These are phyloP conservation scores for Notoglanidium macrostoma DNA, from an alignment of 2,797 vertebrate species.

Conservation along the genomic window DNA sequence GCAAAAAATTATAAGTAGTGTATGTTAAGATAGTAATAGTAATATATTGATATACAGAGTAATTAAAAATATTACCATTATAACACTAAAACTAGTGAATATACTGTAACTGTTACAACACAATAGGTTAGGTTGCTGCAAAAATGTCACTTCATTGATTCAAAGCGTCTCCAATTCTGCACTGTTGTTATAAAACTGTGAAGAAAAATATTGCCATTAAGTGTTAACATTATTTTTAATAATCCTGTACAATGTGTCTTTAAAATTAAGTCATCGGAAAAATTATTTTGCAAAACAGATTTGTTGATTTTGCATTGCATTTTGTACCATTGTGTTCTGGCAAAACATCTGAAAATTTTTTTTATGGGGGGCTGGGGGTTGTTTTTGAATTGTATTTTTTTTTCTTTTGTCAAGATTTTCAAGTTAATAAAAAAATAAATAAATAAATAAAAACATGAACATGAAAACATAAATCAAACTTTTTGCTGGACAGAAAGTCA, in stretches of 20 bases:
- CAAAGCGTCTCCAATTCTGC: background rate
- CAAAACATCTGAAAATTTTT: background rate
- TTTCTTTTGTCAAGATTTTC: background rate
- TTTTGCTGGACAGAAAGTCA: background rate
- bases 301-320: background rate
- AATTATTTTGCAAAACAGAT: background rate
- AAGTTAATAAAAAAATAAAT: background rate
- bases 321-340: background rate
- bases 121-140: background rate
- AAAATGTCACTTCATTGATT: background rate
- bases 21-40: background rate
- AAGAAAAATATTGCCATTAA: background rate
- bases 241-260: background rate
- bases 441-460: background rate
- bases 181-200: background rate
- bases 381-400: background rate
- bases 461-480: background rate
- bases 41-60: background rate
- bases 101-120: background rate
- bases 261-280: background rate
- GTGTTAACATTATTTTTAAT: background rate
- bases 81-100: background rate
- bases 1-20: background rate
- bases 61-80: background rate
- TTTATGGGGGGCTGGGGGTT: too few relatives aligned